Conservation (phyloP, 2,797 vertebrate species). For the Zenarchopterus dispar region DNA sequence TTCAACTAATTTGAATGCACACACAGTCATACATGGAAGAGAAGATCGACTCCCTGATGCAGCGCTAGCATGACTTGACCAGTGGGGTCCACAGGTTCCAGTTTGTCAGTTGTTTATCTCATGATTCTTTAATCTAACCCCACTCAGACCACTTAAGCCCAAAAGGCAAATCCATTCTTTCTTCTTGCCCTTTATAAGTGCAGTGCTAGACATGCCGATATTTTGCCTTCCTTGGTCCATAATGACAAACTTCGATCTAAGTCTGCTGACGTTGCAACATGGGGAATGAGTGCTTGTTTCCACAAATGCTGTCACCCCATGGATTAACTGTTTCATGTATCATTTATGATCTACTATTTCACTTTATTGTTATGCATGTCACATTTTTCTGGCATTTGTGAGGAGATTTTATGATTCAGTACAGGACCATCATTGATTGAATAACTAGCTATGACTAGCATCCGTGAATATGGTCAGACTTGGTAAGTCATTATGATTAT, state of each 20-base stretch:
- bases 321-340: conserved; percentile 55
- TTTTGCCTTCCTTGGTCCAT: conserved; percentile 43
- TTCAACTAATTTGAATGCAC: neutral
- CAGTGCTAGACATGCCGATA: conserved; percentile 33
- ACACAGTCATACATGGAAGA: neutral
- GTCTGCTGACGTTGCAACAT: conserved; percentile 44
- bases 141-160: conserved; percentile 67
- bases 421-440: neutral
- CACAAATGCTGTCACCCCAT: conserved; percentile 29
- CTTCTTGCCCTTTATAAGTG: conserved; percentile 47
- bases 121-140: conserved; percentile 73
- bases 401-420: conserved; percentile 2
- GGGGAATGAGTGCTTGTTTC: conserved; percentile 54
- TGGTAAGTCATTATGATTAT: conserved; percentile 23
- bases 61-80: conserved; percentile 12
- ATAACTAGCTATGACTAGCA: conserved; percentile 12
- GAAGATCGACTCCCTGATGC: neutral
- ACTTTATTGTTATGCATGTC: conserved; percentile 39
- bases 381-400: conserved; percentile 23
- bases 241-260: conserved; percentile 34
- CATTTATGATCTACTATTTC: conserved; percentile 49
- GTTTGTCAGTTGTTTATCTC: conserved; percentile 64
- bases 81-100: conserved; percentile 29
- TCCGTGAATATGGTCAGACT: conserved; percentile 2
- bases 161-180: conserved; percentile 62